Evolutionary conservation across 30 jellyfish, hydroid and myxozoan species (phyloP).

Genomic region (Chrysaora quinquecirrha): DNA sequence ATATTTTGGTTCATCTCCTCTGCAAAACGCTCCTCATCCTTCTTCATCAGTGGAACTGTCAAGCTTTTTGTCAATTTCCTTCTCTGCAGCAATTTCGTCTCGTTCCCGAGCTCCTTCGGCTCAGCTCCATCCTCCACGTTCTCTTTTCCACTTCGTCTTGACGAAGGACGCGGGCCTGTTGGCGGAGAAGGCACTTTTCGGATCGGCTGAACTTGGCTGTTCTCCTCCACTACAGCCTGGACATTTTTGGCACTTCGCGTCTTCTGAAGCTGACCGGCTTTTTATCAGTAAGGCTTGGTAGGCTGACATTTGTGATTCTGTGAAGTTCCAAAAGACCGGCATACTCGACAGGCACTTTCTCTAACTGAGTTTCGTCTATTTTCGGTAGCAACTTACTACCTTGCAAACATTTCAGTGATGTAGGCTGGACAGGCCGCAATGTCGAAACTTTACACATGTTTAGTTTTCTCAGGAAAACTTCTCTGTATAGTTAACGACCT

Average conservation of each 20-base stretch:
- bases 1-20: no score
- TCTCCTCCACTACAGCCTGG: not conserved
- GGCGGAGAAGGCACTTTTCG: not conserved
- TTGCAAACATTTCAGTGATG: not conserved
- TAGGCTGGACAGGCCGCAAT: conserved; percentile 4
- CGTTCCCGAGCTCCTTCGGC: not conserved
- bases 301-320: not conserved
- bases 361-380: not conserved
- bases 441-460: conserved; percentile 7
- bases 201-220: not conserved
- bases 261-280: not conserved
- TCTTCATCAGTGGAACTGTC: not conserved
- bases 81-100: not conserved
- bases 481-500: not conserved
- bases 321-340: conserved; percentile 5
- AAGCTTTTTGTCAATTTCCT: not conserved
- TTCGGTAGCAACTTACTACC: not conserved
- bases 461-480: not conserved
- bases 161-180: not conserved
- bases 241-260: not conserved
- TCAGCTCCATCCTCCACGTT: no score
- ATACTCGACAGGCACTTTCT: not conserved
- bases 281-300: not conserved
- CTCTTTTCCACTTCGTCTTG: not conserved
- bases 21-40: not conserved